These are phyloP conservation scores for Sebastes trivittatus DNA, from an alignment of 2,797 vertebrate genomes.

Conservation along the genomic window DNA sequence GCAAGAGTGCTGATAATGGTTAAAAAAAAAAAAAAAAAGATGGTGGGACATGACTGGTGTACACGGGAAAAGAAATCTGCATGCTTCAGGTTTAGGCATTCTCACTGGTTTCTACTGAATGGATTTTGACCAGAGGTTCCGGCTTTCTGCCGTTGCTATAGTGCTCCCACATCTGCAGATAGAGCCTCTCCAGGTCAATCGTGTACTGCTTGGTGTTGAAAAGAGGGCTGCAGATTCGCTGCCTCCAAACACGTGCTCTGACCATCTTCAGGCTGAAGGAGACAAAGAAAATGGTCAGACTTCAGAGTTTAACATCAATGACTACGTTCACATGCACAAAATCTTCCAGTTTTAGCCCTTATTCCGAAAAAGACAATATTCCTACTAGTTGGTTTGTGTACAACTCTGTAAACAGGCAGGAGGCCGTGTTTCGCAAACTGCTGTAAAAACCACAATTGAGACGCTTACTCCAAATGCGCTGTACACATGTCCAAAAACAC, in stretches of 20 bases:
- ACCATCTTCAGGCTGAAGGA: conserved; percentile 92
- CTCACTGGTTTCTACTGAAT: conserved; percentile 87
- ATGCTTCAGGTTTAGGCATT: conserved; percentile 84
- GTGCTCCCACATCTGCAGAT: conserved; percentile 98
- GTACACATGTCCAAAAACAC: too few species aligned
- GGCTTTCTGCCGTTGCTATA: conserved; percentile 90
- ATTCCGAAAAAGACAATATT: too few species aligned
- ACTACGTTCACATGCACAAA: background rate
- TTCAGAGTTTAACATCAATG: background rate
- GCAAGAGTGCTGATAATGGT: conserved; percentile 21
- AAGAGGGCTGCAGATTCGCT: conserved; percentile 96
- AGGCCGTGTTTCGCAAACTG: too few species aligned
- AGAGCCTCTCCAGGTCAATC: conserved; percentile 93
- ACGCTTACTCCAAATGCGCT: too few species aligned
- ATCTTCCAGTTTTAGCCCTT: too few species aligned
- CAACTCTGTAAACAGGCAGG: too few species aligned
- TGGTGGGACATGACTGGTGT: background rate
- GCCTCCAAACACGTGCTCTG: conserved; percentile 95
- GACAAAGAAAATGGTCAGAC: background rate
- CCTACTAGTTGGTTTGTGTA: too few species aligned
- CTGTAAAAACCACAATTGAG: too few species aligned
- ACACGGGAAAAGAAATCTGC: background rate
- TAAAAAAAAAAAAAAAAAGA: background rate
- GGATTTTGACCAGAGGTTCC: conserved; percentile 90
- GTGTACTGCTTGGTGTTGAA: conserved; percentile 99